Evolutionary conservation across 2,888 invertebrate species (phyloP).

Genomic region (Folsomia candida): DNA sequence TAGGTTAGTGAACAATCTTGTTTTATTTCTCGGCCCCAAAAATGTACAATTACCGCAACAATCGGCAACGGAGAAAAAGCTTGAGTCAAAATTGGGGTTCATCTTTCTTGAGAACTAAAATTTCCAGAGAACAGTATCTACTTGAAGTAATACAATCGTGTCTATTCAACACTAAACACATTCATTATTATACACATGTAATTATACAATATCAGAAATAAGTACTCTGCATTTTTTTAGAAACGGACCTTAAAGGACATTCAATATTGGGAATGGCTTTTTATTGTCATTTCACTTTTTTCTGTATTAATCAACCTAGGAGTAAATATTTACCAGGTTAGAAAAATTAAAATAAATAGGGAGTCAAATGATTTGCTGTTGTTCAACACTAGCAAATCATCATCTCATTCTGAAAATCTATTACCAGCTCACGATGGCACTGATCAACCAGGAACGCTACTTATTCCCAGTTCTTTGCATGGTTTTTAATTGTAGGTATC

Average conservation of each 20-base stretch:
- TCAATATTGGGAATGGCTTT: conserved; percentile 37
- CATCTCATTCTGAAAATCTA: too few relatives aligned
- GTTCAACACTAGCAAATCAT: too few relatives aligned
- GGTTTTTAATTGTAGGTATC: conserved; percentile 28
- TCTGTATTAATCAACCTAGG: conserved; percentile 30
- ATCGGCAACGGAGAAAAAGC: too few relatives aligned
- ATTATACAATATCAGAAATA: background rate
- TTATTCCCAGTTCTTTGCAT: conserved; percentile 32
- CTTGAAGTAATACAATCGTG: background rate
- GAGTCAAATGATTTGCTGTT: too few relatives aligned
- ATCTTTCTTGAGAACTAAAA: conserved; percentile 28
- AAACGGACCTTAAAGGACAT: conserved; percentile 29
- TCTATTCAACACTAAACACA: background rate
- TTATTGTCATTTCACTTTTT: conserved; percentile 25
- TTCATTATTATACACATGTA: background rate
- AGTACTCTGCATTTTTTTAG: conserved; percentile 15
- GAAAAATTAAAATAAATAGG: too few relatives aligned
- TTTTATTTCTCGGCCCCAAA: background rate
- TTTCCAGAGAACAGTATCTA: conserved; percentile 27
- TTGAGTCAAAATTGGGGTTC: conserved; percentile 36
- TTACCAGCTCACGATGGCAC: conserved; percentile 18
- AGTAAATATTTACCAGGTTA: conserved; percentile 30
- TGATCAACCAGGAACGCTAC: conserved; percentile 24
- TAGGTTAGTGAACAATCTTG: background rate
- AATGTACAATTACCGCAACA: conserved; percentile 24